Base-by-base conservation (phyloP, 2,113 vertebrate genomes). In the Seriola rivoliana region DNA sequence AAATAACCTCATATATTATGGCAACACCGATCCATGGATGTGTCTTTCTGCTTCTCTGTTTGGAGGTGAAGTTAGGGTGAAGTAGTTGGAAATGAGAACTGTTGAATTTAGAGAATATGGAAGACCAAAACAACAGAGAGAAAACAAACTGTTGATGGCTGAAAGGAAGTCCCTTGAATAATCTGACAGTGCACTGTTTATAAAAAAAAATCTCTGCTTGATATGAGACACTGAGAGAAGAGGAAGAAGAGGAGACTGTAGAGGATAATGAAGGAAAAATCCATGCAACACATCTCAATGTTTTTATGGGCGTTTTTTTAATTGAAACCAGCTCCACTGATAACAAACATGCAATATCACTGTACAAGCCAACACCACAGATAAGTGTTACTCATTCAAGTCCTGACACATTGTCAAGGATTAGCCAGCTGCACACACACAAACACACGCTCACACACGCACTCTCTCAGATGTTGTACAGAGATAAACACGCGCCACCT, bases 261-360 rank as follows among this genome's bases (percentile, higher is more conserved):
- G 57, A 82, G 55, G 67, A 78, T 50, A 55, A 91, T 85, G 88
- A 78, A 87, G 83, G 84, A 93, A 93, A 88, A 92, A 91, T 89
- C 77, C 90, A 93, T 92, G 91, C 91, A 91, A 91, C 88, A 94
- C 85, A 78, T 88, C 84, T 89, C 71, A 88, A 88, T 90, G 88
- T 88, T 92, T 92, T 93, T 81, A 90, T 91, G 92, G 78, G 78
- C 63, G 71, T 91, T 84, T 80, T 91, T 95, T 95, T 95, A 94
- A 95, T 95, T 95, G 86, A 95, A 98, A 95, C 95, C 97, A 97
- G 94, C 95, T 95, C 96, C 96, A 97, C 96, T 96, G 97, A 97
- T 95, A 96, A 94, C 94, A 97, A 96, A 98, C 97, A 98, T 99
- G 98, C 98, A 97, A 95, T 95, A 96, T 97, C 96, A 97, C 96